Percentiles rank a stretch among this genome's conserved stretches.
phyloP scores from a whole-genome alignment of 2,113 vertebrate genomes.

The Muntiacus reevesi region DNA sequence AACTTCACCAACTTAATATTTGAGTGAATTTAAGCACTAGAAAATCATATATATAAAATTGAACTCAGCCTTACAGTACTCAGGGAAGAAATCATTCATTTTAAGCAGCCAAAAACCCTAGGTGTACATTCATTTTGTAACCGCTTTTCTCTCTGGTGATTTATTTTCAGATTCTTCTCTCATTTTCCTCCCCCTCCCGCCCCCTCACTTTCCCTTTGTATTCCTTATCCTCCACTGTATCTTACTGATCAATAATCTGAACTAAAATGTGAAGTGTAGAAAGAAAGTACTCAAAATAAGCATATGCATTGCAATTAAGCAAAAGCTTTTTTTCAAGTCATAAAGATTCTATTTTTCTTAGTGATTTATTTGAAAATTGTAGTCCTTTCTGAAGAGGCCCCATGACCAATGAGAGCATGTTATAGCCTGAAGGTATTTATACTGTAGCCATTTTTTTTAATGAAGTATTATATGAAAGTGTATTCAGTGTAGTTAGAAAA shows the following conservation, averaged over 20 bases:
- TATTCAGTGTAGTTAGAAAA: conserved; percentile 71
- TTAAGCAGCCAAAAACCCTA: not conserved
- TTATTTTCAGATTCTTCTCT: not conserved
- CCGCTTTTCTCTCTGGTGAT: not conserved
- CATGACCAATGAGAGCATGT: not conserved
- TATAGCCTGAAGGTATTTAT: not conserved
- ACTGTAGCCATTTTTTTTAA: not conserved
- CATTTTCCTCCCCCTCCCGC: not conserved
- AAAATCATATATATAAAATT: not conserved
- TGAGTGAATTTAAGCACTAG: not conserved
- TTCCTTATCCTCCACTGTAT: not conserved
- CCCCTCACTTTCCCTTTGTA: not conserved
- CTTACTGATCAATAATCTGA: not conserved
- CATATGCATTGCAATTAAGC: not conserved
- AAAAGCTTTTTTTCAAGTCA: not conserved
- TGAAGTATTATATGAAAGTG: not conserved
- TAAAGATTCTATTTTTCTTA: not conserved
- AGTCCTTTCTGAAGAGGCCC: not conserved
- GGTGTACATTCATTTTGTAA: not conserved
- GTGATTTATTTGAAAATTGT: not conserved
- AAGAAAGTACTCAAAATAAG: not conserved
- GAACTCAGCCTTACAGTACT: not conserved
- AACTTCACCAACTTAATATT: not conserved
- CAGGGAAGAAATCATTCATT: not conserved
- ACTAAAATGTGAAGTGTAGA: not conserved